Conservation (phyloP, 2,797 vertebrate species). For the Rhincodon typus region DNA sequence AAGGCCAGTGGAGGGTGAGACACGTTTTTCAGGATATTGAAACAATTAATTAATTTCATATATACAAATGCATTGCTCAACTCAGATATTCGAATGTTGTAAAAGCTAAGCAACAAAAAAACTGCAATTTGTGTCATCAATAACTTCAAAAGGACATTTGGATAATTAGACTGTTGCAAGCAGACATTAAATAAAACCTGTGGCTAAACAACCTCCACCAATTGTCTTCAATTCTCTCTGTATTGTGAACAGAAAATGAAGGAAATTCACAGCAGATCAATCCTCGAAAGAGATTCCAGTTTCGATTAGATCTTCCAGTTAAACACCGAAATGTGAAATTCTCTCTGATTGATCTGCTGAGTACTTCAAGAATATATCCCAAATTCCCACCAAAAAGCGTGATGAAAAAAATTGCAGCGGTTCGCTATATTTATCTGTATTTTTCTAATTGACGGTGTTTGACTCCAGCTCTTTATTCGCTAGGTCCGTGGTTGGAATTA, state of each 20-base stretch:
- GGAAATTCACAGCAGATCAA: not conserved
- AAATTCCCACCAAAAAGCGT: not conserved
- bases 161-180: not conserved
- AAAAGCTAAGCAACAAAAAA: not conserved
- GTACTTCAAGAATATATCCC: not conserved
- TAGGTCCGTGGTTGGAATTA: not conserved
- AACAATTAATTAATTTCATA: not conserved
- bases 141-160: not conserved
- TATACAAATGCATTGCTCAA: not conserved
- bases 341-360: not conserved
- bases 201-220: not conserved
- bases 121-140: not conserved
- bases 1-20: not conserved
- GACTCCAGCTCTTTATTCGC: not conserved
- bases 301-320: not conserved
- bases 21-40: not conserved
- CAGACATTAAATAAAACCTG: not conserved
- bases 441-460: not conserved
- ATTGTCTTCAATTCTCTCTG: not conserved
- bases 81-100: not conserved
- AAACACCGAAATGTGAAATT: not conserved
- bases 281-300: not conserved
- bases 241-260: not conserved
- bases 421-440: not conserved
- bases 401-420: not conserved